Conservation (phyloP, 1,140 invertebrate genomes). For the Piezodorus guildinii region DNA sequence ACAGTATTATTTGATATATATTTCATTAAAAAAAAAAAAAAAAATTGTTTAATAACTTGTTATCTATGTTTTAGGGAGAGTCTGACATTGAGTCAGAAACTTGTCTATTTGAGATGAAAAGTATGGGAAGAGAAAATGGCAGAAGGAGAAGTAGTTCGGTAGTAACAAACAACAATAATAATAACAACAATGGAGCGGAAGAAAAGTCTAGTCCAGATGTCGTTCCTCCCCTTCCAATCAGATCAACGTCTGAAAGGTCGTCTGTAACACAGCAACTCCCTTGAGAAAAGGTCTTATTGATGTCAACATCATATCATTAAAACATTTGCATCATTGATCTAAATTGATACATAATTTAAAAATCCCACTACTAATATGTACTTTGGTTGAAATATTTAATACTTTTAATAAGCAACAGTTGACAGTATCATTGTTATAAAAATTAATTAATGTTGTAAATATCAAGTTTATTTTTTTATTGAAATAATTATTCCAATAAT, state of each 20-base stretch:
- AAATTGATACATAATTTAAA: not conserved
- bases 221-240: constrained; percentile 25
- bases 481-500: too few species aligned
- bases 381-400: not conserved
- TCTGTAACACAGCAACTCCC: constrained; percentile 27
- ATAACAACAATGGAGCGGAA: constrained; percentile 21
- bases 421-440: too few species aligned
- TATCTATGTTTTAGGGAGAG: constrained; percentile 39
- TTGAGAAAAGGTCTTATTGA: constrained; percentile 24
- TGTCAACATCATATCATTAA: not conserved
- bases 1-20: too few species aligned
- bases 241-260: constrained; percentile 28
- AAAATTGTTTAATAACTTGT: not conserved
- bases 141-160: constrained; percentile 44
- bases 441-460: too few species aligned
- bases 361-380: too few species aligned
- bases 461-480: too few species aligned
- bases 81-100: constrained; percentile 48
- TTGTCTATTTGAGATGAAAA: constrained; percentile 46
- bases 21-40: too few species aligned
- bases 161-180: constrained; percentile 41
- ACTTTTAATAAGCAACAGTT: not conserved
- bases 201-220: constrained; percentile 22
- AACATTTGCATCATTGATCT: not conserved
- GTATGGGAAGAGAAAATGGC: constrained; percentile 35